A percentile compares a stretch with the other conserved stretches of the same genome.
Conservation (phyloP, 2,888 invertebrate genomes). For the Ophonus ardosiacus region DNA sequence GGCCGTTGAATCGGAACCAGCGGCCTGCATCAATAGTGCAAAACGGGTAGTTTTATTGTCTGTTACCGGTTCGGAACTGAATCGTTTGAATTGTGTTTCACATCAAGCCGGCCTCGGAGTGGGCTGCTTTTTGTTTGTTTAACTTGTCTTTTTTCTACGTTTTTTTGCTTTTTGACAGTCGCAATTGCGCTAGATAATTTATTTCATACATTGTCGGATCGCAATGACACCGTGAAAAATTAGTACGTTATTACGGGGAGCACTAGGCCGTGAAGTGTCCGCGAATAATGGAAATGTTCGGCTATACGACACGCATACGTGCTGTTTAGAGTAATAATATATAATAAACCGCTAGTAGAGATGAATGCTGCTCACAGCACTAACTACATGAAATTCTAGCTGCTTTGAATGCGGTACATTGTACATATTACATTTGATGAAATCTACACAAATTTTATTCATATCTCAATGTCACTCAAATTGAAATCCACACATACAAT, state of each 20-base stretch:
- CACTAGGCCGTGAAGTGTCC: slow-evolving; percentile 61
- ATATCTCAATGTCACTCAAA: slow-evolving; percentile 32
- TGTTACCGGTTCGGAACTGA: slow-evolving; percentile 63
- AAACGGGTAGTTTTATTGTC: slow-evolving; percentile 62
- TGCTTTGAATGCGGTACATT: slow-evolving; percentile 17
- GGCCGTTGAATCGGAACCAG: slow-evolving; percentile 45
- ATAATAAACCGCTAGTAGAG: slow-evolving; percentile 28
- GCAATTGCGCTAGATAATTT: slow-evolving; percentile 62
- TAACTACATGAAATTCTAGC: slow-evolving; percentile 21
- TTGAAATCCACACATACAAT: slow-evolving; percentile 8
- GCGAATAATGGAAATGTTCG: slow-evolving; percentile 57
- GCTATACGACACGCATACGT: slow-evolving; percentile 52
- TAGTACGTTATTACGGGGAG: slow-evolving; percentile 58
- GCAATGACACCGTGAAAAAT: slow-evolving; percentile 64
- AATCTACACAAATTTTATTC: slow-evolving; percentile 29
- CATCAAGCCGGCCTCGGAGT: slow-evolving; percentile 41
- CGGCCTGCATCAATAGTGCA: slow-evolving; percentile 61
- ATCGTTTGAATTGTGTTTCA: slow-evolving; percentile 62
- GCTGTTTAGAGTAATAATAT: slow-evolving; percentile 50
- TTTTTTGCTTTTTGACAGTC: slow-evolving; percentile 57
- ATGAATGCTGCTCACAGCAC: slow-evolving; percentile 16
- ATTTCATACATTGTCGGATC: slow-evolving; percentile 63
- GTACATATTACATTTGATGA: slow-evolving; percentile 34
- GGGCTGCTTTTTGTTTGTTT: slow-evolving; percentile 48
- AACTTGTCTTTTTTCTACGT: slow-evolving; percentile 48